Evolutionary conservation across 2,888 invertebrate genomes (phyloP).

Genomic region (Drosophila seclusa): DNA sequence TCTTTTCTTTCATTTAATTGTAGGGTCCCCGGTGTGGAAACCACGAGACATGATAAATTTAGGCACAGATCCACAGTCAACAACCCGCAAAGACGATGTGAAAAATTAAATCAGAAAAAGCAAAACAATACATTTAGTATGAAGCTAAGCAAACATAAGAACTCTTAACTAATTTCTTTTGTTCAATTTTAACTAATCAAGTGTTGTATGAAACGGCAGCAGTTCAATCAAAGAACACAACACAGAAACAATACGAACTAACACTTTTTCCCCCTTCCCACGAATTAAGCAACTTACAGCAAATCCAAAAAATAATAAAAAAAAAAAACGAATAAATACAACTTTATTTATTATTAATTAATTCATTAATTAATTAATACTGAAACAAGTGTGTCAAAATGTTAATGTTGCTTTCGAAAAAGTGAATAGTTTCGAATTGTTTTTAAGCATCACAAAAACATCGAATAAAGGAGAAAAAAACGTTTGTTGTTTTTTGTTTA

Average conservation of each 20-base stretch:
- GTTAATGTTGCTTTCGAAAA: constrained; percentile 49
- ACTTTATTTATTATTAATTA: constrained; percentile 19
- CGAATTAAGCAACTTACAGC: constrained; percentile 27
- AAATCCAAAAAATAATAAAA: neutral
- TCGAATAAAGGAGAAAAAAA: constrained; percentile 42
- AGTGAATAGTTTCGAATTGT: constrained; percentile 51
- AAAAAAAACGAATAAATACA: constrained; percentile 6
- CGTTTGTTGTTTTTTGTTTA: constrained; percentile 64
- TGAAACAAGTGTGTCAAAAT: constrained; percentile 34
- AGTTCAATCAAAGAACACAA: constrained; percentile 57
- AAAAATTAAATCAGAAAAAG: constrained; percentile 84
- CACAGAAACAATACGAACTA: constrained; percentile 37
- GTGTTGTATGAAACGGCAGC: constrained; percentile 56
- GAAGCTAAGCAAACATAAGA: constrained; percentile 52
- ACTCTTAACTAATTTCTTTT: constrained; percentile 53
- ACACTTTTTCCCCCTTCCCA: constrained; percentile 32
- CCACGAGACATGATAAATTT: constrained; percentile 93
- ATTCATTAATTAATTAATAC: constrained; percentile 12
- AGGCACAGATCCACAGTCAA: constrained; percentile 86
- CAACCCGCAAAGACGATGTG: constrained; percentile 86
- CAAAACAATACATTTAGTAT: constrained; percentile 55
- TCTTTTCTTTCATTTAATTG: constrained; percentile 87
- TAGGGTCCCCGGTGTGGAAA: constrained; percentile 99
- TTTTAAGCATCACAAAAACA: constrained; percentile 45
- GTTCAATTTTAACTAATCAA: constrained; percentile 70